A percentile compares a stretch with the other conserved stretches of the same genome.
Conservation (phyloP, 2,113 vertebrate species). For the Antechinus stuartii region DNA sequence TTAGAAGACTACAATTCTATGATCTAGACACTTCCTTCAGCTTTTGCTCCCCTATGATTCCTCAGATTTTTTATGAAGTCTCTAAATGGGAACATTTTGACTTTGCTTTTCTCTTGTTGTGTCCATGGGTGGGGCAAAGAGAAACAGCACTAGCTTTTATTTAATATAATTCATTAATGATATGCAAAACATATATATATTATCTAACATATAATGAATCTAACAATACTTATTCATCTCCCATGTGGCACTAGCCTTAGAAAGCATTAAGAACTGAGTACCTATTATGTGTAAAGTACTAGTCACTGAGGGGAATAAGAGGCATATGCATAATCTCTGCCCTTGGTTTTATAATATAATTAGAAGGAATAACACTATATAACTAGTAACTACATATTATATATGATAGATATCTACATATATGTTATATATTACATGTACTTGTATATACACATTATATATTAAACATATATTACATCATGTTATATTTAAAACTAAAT, state of each 20-base stretch:
- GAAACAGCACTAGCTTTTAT: neutral
- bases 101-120: neutral
- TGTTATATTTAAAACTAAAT: too few relatives aligned
- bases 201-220: neutral
- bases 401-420: neutral
- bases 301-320: neutral
- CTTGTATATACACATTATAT: neutral
- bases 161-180: neutral
- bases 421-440: neutral
- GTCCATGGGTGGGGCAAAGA: neutral
- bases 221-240: neutral
- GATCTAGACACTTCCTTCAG: neutral
- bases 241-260: neutral
- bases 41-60: neutral
- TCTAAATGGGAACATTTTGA: neutral
- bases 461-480: too few relatives aligned
- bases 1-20: neutral
- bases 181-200: neutral
- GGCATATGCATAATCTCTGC: neutral
- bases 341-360: neutral
- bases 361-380: neutral
- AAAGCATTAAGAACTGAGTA: neutral
- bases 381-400: neutral
- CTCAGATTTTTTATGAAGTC: neutral
- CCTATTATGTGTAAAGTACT: neutral